Conservation (phyloP, 2,113 vertebrate species). For the Melierax canorus region DNA sequence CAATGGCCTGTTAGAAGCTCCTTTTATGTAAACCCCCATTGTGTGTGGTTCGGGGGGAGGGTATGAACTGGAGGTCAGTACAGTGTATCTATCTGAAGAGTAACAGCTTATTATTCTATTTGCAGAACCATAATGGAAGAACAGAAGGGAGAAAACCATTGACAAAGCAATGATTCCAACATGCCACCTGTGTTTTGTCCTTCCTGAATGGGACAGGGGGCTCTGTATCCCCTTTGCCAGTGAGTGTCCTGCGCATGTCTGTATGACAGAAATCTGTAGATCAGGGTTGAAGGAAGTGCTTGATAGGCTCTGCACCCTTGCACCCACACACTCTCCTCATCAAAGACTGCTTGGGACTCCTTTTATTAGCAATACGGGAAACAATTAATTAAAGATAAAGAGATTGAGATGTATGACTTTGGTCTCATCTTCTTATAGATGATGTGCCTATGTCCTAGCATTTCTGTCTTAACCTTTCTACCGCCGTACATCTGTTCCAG, state of each 20-base stretch:
- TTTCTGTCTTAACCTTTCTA: not conserved
- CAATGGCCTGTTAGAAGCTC: not conserved
- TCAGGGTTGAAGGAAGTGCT: not conserved
- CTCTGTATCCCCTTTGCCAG: not conserved
- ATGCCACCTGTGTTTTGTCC: not conserved
- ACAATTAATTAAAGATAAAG: slow-evolving; percentile 45
- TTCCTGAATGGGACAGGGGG: not conserved
- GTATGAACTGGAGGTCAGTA: not conserved
- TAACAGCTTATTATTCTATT: not conserved
- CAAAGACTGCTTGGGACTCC: slow-evolving; percentile 8
- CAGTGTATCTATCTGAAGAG: not conserved
- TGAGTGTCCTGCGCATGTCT: not conserved
- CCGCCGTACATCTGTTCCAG: not conserved
- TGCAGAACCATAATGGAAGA: slow-evolving; percentile 29
- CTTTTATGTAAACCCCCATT: not conserved
- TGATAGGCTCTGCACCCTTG: not conserved
- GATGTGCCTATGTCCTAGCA: not conserved
- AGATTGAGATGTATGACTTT: not conserved
- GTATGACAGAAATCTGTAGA: not conserved
- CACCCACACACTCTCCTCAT: not conserved
- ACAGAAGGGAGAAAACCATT: not conserved
- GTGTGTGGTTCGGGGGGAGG: not conserved
- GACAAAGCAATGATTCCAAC: not conserved
- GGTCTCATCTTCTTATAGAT: not conserved
- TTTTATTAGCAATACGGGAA: not conserved